Conservation (phyloP, 2,888 invertebrate genomes). For the Lissonota sp. region DNA sequence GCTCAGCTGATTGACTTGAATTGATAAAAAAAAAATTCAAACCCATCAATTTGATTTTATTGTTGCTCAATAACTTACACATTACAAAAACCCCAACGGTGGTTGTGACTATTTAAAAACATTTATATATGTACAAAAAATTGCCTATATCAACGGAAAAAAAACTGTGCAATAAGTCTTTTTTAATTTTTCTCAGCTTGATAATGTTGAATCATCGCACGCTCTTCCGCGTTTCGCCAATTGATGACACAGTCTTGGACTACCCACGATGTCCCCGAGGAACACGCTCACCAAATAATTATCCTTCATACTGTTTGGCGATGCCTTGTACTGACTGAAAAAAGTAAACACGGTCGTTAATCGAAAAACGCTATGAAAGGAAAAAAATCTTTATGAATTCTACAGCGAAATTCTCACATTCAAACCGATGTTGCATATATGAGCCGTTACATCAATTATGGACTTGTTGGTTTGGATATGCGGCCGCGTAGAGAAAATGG, state of each 20-base stretch:
- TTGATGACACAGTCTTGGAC: conserved; percentile 91
- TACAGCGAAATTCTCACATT: conserved; percentile 15
- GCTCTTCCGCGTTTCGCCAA: conserved; percentile 89
- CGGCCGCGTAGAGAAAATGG: no score
- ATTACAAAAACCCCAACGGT: conserved; percentile 23
- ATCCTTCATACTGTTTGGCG: conserved; percentile 88
- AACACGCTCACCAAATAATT: conserved; percentile 94
- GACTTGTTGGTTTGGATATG: no score
- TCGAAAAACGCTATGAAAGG: conserved; percentile 38
- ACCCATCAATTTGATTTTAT: conserved; percentile 36
- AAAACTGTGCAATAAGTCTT: conserved; percentile 21
- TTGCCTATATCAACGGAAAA: conserved; percentile 2
- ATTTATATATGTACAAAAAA: conserved; percentile 60
- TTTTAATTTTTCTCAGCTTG: conserved; percentile 57
- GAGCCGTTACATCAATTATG: no score
- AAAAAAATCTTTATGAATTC: neutral
- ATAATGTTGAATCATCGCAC: conserved; percentile 82
- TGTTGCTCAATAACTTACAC: conserved; percentile 16
- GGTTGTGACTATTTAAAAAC: conserved; percentile 19
- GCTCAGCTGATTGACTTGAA: neutral
- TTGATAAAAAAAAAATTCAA: neutral
- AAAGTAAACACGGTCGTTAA: conserved; percentile 50
- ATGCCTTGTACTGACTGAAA: conserved; percentile 91
- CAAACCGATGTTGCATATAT: conserved; percentile 5
- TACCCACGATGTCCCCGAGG: conserved; percentile 93